Percentiles rank a stretch among this genome's conserved stretches.
These are phyloP conservation scores for Chaetogeoica ovagalla DNA, from an alignment of 2,888 invertebrate genomes.

Conservation along the genomic window DNA sequence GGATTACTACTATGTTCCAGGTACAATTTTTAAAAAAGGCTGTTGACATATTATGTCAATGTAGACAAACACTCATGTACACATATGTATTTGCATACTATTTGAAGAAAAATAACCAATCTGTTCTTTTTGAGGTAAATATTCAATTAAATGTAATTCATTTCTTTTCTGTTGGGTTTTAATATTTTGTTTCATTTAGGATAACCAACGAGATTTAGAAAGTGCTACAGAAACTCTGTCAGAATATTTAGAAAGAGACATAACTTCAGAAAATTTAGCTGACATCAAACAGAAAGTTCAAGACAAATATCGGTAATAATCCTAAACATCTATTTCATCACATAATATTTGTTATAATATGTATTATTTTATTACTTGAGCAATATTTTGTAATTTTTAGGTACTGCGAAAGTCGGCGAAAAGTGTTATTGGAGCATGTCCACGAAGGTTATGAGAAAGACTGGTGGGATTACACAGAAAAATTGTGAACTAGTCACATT, in stretches of 20 bases:
- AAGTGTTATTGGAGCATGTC: conserved; percentile 94
- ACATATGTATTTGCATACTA: conserved; percentile 99
- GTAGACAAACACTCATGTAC: conserved; percentile 97
- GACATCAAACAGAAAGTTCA: conserved; percentile 99
- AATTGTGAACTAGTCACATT: conserved; percentile 51
- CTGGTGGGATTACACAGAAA: conserved; percentile 95
- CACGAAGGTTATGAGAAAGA: conserved; percentile 99
- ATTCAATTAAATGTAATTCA: conserved; percentile 39
- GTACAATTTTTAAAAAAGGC: conserved; percentile 98
- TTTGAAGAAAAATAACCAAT: conserved; percentile 96
- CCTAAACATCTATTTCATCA: not conserved
- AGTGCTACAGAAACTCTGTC: conserved; percentile 95
- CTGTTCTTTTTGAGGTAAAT: conserved; percentile 88
- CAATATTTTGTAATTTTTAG: conserved; percentile 63
- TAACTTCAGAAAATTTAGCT: conserved; percentile 93
- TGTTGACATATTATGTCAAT: conserved; percentile 93
- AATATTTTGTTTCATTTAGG: conserved; percentile 61
- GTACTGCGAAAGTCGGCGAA: conserved; percentile 96
- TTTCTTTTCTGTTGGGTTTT: not conserved
- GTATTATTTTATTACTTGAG: not conserved
- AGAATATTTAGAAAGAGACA: conserved; percentile 96
- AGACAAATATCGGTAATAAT: conserved; percentile 86
- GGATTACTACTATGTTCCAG: conserved; percentile 60
- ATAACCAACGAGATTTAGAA: conserved; percentile 97
- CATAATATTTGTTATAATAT: not conserved